Percentiles rank a stretch among this genome's conserved stretches.
phyloP scores from a whole-genome alignment of 2,797 vertebrate species.

The Manis crassicaudata region DNA sequence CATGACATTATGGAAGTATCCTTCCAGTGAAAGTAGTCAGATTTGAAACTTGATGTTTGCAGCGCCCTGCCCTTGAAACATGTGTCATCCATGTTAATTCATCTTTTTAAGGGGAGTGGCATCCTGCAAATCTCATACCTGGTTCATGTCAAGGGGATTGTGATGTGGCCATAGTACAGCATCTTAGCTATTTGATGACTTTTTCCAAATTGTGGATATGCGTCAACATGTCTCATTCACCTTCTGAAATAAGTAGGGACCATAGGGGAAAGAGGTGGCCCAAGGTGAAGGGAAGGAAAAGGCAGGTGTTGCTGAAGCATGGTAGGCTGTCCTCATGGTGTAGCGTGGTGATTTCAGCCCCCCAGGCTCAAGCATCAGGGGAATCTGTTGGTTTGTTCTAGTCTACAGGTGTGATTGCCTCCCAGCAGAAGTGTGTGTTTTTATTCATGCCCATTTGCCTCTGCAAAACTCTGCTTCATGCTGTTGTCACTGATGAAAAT shows the following conservation, averaged over 20 bases:
- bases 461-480: neutral
- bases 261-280: neutral
- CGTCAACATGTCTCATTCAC: neutral
- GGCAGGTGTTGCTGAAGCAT: rapidly evolving
- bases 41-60: neutral
- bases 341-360: neutral
- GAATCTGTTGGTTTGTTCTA: neutral
- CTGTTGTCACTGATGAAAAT: constrained; percentile 64
- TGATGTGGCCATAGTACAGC: neutral
- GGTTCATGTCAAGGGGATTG: neutral
- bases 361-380: neutral
- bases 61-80: neutral
- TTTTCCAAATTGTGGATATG: neutral
- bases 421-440: neutral
- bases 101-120: neutral
- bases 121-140: neutral
- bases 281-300: neutral
- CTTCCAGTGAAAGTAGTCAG: neutral
- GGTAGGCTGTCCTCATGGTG: rapidly evolving
- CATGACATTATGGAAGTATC: neutral
- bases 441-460: constrained; percentile 23
- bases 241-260: neutral
- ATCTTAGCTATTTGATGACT: neutral
- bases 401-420: neutral
- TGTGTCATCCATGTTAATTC: neutral